Base-by-base conservation (phyloP, 1,140 invertebrate species). In the Polypedilum pembai region DNA sequence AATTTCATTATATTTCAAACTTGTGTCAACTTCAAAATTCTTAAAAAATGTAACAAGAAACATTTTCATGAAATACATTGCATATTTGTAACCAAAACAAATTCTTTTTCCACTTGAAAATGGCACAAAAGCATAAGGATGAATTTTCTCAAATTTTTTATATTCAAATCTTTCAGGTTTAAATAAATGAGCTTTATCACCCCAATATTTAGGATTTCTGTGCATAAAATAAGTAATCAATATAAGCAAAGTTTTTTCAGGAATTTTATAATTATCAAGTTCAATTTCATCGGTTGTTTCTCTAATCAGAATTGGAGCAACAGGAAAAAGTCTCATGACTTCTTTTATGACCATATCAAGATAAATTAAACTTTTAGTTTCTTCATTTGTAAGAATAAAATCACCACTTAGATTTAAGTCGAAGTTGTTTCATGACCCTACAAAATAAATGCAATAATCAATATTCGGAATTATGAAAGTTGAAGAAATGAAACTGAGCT, bases 121-220 rank as follows among this genome's bases (percentile, higher is more conserved):
- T 7, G 88, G 87, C 75, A 89, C 80, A 78, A 84, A 90, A 18
- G 83, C 82, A 76, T 82, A 85, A 0, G 84, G 79, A 75, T 87
- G 80, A 75, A 82, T 78, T 72, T 85, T 79, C 1, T 79, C 77
- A 17, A 80, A 79, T 75, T 85, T 80, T 76, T 86, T 84, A 0
- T 87, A 85, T 18, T 87, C 77, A 79, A 91, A 92, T 75, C 89
- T 79, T 75, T 91, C 88, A 0, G 90, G 90, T 79, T 91, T 84
- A 78, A 90, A 92, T 18, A 81, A 80, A 10, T 89, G 84, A 0
- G 90, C 89, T 76, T 91, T 84, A 3, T 88, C 84, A 75, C 86
- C 82, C 81, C 84, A 88, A 75, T 83, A 81, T 74, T 83, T 80
- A 8, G 83, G 81, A 76, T 85, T 24, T n/a, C 74, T 41, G 63